Conservation (phyloP, 2,113 vertebrate genomes). For the Aspiorhynchus laticeps region DNA sequence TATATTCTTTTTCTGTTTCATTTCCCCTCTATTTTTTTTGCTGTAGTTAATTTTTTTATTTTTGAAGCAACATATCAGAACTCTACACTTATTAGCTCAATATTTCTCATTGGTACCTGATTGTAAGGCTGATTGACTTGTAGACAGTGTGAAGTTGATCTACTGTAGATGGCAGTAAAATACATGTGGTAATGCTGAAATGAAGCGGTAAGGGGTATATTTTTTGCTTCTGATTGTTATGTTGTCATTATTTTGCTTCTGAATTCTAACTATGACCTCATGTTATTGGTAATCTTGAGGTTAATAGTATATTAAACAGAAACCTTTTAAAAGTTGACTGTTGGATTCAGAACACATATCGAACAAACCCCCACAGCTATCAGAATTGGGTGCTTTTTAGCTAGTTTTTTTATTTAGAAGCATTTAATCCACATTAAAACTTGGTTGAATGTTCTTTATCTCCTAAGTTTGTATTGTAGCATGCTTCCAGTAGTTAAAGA, state of each 20-base stretch:
- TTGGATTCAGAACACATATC: background rate
- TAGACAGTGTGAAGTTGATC: background rate
- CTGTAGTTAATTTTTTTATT: background rate
- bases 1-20: too few relatives aligned
- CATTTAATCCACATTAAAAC: background rate
- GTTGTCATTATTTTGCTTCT: background rate
- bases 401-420: background rate
- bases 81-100: background rate
- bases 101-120: background rate
- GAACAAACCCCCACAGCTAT: background rate
- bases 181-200: background rate
- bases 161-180: background rate
- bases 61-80: background rate
- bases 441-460: background rate
- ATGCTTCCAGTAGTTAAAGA: background rate
- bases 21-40: background rate
- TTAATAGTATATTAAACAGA: background rate
- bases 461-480: background rate
- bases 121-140: background rate
- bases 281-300: background rate
- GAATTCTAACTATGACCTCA: background rate
- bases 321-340: background rate
- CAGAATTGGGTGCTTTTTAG: background rate
- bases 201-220: background rate
- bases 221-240: background rate